Base-by-base conservation (phyloP, 2,113 vertebrate species). In the Pomatostomus ruficeps region DNA sequence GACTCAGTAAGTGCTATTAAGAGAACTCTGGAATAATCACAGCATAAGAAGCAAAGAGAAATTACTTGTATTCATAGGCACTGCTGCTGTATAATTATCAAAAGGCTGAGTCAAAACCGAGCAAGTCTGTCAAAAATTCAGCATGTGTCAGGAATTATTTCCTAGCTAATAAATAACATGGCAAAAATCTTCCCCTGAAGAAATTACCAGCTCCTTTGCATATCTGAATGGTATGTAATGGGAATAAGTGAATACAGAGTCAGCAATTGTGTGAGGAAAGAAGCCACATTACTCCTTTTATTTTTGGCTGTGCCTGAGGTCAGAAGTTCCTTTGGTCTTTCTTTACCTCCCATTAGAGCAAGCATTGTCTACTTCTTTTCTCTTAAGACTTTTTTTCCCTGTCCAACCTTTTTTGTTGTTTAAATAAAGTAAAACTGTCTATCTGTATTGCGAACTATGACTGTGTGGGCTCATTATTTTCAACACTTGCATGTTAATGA, bases 321-420 rank as follows among this genome's bases (percentile, higher is more conserved):
- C 95, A 96, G 78, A 94, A 91, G 94, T 92, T 88, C 72, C 70
- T 95, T 96, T 96, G 75, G 91, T 96, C 93, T 92, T 93, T 88
- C 91, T 85, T 88, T 92, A 87, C 65, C 49, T 96, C 94, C 65
- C 74, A 46, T 88, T 88, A 95, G 40, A 94, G 92, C 94, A 95
- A 97, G 85, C 42, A 59, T 78, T 89, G 59, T 67, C 65, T 88
- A 55, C 45, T 88, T n/a, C 71, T 68, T 93, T 87, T 91, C 73
- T 85, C 57, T 76, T 58, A 59, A 93, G 59, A 36, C 23, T 88
- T 29, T 51, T 75, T 82, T 61, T 22, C 11, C 46, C 19, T 2
- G 0, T 74, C 40, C 38, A 78, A 38, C 19, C 57, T 65, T 73
- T 71, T 73, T 35, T 36, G 72, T 57, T 52, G 17, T 83, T 94